Base-by-base conservation (phyloP, 2,113 vertebrate genomes). In the Sprattus sprattus region DNA sequence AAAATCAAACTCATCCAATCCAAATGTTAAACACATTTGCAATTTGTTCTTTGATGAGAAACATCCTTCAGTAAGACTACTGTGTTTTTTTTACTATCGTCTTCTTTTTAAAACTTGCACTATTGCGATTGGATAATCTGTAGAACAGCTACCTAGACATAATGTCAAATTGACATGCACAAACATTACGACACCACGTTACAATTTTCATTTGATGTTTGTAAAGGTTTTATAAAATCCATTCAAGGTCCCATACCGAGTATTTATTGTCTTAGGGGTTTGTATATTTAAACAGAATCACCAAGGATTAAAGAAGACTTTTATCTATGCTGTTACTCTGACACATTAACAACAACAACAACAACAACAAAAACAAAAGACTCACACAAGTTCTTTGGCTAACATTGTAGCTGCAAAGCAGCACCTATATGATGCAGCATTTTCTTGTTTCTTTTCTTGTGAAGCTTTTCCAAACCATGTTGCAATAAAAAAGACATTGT, bases 191-290 rank as follows among this genome's bases (percentile, higher is more conserved):
- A 39, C 71, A 32, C 64, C 64, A 71, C 25, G 15, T 39, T 32
- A 39, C 28, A 32, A 39, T 78, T 78, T 78, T 32, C 11, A 32
- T 78, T 78, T 32, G 20, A 39, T 92, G 87, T 92, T 89, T 92
- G 93, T 94, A 89, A 60, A 60, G 87, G 75, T 81, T 86, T 88
- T 57, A n/a, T 80, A 1, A 82, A 47, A 71, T 84, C 50, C 15
- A 84, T 91, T 82, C 90, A 90, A 88, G 92, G 92, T 94, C 91
- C 90, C 91, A 90, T 89, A 84, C 92, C 90, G 94, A 82, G 80
- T 95, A 95, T 95, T 95, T 95, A 95, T 95, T 95, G 92, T 94
- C 89, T 92, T 86, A 88, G 71, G 64, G 71, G 71, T 78, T 78
- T 92, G 85, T 93, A 93, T 94, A 94, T 95, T 92, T 92, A 93